Base-by-base conservation (phyloP, 2,113 vertebrate species). In the Apteryx mantelli region DNA sequence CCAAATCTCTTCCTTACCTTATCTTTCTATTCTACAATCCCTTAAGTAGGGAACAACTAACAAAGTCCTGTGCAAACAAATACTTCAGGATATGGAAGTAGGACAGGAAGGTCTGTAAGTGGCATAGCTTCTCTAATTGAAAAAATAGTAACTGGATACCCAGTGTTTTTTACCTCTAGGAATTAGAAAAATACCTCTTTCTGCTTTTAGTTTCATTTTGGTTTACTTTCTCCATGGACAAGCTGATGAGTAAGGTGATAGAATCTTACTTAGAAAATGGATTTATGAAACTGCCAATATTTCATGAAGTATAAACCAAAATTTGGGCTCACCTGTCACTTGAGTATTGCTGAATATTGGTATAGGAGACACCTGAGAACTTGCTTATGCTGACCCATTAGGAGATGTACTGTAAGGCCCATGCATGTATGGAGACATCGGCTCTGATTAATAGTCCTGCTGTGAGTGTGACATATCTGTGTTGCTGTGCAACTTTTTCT, bases 391-490 rank as follows among this genome's bases (percentile, higher is more conserved):
- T 88, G 76, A 52, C 73, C 89, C 26, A 46, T 55, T 84, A 86
- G 60, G 73, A 81, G 55, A 78, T 65, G 9, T 1, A 21, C 40
- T 55, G 55, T 40, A 70, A 68, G 70, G 18, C n/a, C 53, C 7
- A 12, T 44, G 60, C 44, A 13, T 86, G 58, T 1, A 0, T 53
- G 89, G 38, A 56, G 84, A 56, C 13, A 8, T 19, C 20, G 8
- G 68, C 60, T 75, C 64, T 91, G 73, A 88, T 95, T 90, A 93
- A 91, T 91, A 65, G 86, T 71, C 42, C 26, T 3, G 11, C 56
- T 86, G 79, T 5, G 44, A 75, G 28, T 18, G 70, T 94, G 94
- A 87, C 91, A 46, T 25, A 78, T 88, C 85, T 90, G 89, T 93
- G 91, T 79, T 96, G 76, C 88, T 93, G 42, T 44, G 82, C 36